phyloP scores from a whole-genome alignment of 1,140 invertebrate genomes.

The Marisa cornuarietis region DNA sequence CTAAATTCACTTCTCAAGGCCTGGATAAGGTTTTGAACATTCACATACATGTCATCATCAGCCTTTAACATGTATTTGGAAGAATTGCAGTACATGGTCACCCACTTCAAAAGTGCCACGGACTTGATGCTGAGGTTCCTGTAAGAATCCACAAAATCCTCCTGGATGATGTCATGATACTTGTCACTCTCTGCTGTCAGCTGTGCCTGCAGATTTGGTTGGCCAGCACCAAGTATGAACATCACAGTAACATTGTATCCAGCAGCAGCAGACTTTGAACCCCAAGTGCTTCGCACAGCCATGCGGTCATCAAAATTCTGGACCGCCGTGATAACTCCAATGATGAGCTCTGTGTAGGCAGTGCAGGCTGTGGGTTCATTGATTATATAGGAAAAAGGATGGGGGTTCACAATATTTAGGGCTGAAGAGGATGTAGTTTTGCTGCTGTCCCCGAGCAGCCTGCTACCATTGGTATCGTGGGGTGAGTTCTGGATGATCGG shows the following conservation, averaged over 20 bases:
- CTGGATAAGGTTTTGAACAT: slow-evolving; percentile 40
- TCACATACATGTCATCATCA: slow-evolving; percentile 65
- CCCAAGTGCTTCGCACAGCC: slow-evolving; percentile 61
- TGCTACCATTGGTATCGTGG: not conserved
- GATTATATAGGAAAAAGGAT: slow-evolving; percentile 12
- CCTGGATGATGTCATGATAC: slow-evolving; percentile 80
- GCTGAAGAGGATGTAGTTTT: not conserved
- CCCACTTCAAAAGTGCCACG: slow-evolving; percentile 83
- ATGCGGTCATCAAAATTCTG: slow-evolving; percentile 39
- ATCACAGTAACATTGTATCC: slow-evolving; percentile 58
- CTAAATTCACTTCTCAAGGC: not conserved
- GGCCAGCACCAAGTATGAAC: slow-evolving; percentile 77
- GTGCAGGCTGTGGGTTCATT: slow-evolving; percentile 23
- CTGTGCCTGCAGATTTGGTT: slow-evolving; percentile 47
- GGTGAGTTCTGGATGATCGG: not conserved
- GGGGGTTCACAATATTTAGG: not conserved
- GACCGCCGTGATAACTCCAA: slow-evolving; percentile 34
- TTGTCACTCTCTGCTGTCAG: slow-evolving; percentile 69
- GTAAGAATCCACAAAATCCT: slow-evolving; percentile 81
- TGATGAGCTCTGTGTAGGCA: slow-evolving; percentile 29
- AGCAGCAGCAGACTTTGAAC: slow-evolving; percentile 25
- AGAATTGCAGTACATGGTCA: slow-evolving; percentile 72
- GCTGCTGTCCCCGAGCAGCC: not conserved
- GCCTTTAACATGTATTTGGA: slow-evolving; percentile 69
- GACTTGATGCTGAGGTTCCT: slow-evolving; percentile 88